A percentile compares a stretch with the other conserved stretches of the same genome.
Evolutionary conservation across 2,797 vertebrate species (phyloP).

Genomic region (Epinephelus awoara): DNA sequence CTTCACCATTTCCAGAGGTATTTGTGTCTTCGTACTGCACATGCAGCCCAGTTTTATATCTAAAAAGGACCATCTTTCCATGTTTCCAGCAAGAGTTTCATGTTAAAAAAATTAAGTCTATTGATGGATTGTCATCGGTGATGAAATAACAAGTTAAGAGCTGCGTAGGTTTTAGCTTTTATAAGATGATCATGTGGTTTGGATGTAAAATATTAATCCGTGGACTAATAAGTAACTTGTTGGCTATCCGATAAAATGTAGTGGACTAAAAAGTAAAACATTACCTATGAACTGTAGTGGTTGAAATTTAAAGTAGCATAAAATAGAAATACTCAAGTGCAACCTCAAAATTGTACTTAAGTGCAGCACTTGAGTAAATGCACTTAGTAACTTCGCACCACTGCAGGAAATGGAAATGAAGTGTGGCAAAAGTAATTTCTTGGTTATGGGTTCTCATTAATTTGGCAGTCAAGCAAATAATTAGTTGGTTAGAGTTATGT

Average conservation of each 20-base stretch:
- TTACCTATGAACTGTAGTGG: slow-evolving; percentile 8
- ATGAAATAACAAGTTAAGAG: neutral
- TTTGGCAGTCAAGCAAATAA: slow-evolving; percentile 29
- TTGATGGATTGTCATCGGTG: neutral
- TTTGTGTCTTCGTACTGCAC: no score
- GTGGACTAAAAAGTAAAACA: neutral
- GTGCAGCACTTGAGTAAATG: neutral
- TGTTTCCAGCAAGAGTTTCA: no score
- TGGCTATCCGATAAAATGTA: neutral
- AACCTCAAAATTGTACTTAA: neutral
- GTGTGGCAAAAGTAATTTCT: neutral
- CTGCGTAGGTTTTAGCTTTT: neutral
- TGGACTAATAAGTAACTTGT: neutral
- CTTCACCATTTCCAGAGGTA: no score
- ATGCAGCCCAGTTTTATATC: no score
- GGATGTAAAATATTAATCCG: neutral
- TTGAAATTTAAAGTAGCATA: neutral
- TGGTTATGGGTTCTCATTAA: neutral
- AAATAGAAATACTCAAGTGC: neutral
- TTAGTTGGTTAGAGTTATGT: neutral
- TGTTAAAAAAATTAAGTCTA: no score
- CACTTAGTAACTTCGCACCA: no score
- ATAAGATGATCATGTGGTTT: neutral
- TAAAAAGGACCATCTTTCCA: no score
- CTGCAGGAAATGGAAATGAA: neutral